phyloP scores from a whole-genome alignment of 2,797 vertebrate species.

The Phyllotis vaccarum region DNA sequence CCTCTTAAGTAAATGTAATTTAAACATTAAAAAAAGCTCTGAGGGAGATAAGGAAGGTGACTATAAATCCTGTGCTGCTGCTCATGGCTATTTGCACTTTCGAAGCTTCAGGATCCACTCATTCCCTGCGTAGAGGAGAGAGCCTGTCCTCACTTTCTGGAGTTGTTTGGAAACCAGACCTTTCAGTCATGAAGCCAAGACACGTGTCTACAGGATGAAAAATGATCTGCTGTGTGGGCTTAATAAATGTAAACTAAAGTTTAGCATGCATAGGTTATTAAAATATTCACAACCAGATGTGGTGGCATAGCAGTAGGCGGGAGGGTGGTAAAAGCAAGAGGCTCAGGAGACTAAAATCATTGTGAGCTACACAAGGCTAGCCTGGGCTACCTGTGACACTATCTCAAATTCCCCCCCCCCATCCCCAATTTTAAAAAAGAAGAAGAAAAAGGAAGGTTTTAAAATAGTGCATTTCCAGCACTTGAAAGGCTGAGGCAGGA shows the following conservation, averaged over 20 bases:
- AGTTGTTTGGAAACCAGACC: neutral
- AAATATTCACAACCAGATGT: neutral
- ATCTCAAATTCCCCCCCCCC: neutral
- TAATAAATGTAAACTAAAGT: neutral
- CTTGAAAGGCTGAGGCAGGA: neutral
- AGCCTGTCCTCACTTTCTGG: neutral
- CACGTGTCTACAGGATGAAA: neutral
- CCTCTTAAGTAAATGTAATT: neutral
- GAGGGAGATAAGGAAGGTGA: neutral
- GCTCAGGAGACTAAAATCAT: neutral
- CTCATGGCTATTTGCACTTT: neutral
- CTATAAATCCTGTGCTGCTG: neutral
- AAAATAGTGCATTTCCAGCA: neutral
- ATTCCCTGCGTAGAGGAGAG: slow-evolving; percentile 15
- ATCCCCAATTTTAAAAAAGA: neutral
- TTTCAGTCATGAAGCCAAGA: neutral
- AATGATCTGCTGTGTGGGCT: neutral
- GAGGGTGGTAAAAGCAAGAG: neutral
- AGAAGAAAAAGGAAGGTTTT: neutral
- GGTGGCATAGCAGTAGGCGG: neutral
- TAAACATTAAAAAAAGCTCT: neutral
- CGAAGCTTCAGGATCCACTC: slow-evolving; percentile 11
- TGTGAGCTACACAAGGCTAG: neutral
- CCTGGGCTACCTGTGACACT: neutral
- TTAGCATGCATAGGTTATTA: slow-evolving; percentile 7